Conservation (phyloP, 2,797 vertebrate genomes). For the Tapirus indicus region DNA sequence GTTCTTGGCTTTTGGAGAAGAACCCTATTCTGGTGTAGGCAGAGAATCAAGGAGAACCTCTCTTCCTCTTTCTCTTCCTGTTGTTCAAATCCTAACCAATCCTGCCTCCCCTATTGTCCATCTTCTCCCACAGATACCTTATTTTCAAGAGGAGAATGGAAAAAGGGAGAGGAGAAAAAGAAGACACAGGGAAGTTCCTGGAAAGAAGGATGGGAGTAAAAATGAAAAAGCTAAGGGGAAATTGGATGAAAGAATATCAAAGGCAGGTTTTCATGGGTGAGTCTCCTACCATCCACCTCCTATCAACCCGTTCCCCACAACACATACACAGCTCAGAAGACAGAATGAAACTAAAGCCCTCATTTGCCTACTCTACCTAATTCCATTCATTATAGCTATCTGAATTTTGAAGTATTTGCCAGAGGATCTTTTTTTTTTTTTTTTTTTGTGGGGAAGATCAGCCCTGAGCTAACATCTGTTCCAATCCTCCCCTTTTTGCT, state of each 20-base stretch:
- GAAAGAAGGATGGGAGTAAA: neutral
- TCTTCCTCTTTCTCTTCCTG: neutral
- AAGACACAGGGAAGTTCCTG: neutral
- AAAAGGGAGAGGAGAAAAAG: neutral
- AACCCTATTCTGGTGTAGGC: neutral
- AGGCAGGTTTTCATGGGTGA: neutral
- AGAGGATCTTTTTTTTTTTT: neutral
- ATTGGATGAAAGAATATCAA: neutral
- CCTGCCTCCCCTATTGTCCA: neutral
- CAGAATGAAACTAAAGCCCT: neutral
- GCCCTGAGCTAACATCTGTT: no score
- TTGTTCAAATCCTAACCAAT: neutral
- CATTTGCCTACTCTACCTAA: neutral
- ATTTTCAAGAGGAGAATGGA: neutral
- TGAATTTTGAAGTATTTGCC: neutral
- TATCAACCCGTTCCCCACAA: rapidly evolving
- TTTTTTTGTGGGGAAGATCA: no score
- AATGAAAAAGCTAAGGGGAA: neutral
- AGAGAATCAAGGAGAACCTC: neutral
- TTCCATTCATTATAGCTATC: neutral
- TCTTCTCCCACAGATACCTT: neutral
- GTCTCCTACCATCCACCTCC: neutral
- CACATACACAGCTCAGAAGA: neutral
- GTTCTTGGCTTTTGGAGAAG: neutral
- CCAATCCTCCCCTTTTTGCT: no score